phyloP scores from a whole-genome alignment of 2,797 vertebrate genomes.

The Rhinophrynus dorsalis region DNA sequence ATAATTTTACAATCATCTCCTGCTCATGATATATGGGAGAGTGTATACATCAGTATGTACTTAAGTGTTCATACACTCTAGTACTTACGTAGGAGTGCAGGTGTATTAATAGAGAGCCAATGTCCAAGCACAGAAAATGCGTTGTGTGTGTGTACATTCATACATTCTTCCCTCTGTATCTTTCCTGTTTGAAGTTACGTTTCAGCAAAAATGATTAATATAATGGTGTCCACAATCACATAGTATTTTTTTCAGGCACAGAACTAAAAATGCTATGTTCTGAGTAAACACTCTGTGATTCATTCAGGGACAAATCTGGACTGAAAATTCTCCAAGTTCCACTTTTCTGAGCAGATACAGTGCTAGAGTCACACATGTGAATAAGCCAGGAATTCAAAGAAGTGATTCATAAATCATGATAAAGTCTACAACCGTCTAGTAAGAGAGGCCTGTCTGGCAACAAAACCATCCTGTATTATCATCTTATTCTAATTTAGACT shows the following conservation, averaged over 20 bases:
- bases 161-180: neutral
- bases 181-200: neutral
- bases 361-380: conserved; percentile 72
- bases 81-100: no score
- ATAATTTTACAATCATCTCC: no score
- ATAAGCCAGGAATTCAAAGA: conserved; percentile 77
- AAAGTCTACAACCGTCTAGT: conserved; percentile 68
- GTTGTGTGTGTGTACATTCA: no score
- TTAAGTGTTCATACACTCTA: no score
- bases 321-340: conserved; percentile 66
- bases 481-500: conserved; percentile 50
- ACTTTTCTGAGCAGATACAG: conserved; percentile 71
- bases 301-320: conserved; percentile 70
- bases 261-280: conserved; percentile 66
- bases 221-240: neutral
- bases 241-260: conserved; percentile 63
- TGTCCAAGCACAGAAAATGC: no score
- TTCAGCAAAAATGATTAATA: no score
- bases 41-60: no score
- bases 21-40: no score
- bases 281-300: conserved; percentile 67
- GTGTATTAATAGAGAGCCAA: no score
- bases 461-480: conserved; percentile 62
- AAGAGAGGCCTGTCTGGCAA: conserved; percentile 60
- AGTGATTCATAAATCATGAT: conserved; percentile 79